Base-by-base conservation (phyloP, 1,140 invertebrate genomes). In the Drosophila saltans region DNA sequence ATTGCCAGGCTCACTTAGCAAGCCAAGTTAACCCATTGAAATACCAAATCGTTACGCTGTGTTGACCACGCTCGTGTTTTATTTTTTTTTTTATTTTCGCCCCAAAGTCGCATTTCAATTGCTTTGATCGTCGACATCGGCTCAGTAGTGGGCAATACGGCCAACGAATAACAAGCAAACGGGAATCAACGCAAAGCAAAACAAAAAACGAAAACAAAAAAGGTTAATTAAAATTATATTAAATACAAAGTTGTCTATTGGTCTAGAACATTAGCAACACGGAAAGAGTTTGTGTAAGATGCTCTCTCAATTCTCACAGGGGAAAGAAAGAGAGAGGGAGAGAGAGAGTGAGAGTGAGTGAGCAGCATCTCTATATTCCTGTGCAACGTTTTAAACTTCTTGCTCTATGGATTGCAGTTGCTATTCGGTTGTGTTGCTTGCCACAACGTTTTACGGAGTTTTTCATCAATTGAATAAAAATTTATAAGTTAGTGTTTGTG, bases 1-100 rank as follows among this genome's bases (percentile, higher is more conserved):
- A 28, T 58, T 58, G 56, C 36, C 67, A 69, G 55, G 26, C 43
- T 16, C 63, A 57, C 11, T 8, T 9, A 30, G 1, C 43, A 24
- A 66, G 24, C 67, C 64, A 70, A 72, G 75, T 88, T 85, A 85
- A 88, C 82, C 82, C 82, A 88, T 85, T 88, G 76, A 82, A 33
- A 43, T 52, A 56, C 64, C 62, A 58, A 43, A 39, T 30, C 8
- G 58, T 39, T 60, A 43, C 68, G 83, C 66, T 78, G 61, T 28
- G 70, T 43, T 61, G 77, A 43, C 61, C 21, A 11, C 60, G 61
- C 64, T 21, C 43, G 26, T 58, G 48, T 48, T 57, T 62, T 65
- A 58, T 61, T 69, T 56, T 30, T 30, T 30, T 57, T 62, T 65
- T 62, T 61, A 66, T 56, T 43, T 21, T 48, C 21, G 45, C 45